Evolutionary conservation across 2,888 invertebrate genomes (phyloP), one percentile per base, ranked within the genome.

Genomic region (Dioctria linearis): DNA sequence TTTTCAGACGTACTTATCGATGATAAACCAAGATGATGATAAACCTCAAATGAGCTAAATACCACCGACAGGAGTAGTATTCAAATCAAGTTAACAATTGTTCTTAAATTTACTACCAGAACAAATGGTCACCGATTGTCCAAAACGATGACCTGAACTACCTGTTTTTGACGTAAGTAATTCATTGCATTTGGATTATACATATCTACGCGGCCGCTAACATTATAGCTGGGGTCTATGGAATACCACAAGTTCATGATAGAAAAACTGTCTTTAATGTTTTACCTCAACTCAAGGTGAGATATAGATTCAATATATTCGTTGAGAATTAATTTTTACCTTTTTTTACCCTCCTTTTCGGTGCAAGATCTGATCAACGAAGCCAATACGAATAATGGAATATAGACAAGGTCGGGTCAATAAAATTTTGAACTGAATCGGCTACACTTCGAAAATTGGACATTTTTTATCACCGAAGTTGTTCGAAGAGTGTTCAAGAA

Each of bases 91-190:
- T 99, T 85, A 93, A 84, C 99, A 99, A 89, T 91, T 99, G 83
- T 91, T 99, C 46, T 98, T 94, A 90, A 99, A 98, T 90, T 99
- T 99, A 90, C 99, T 99, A 5, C 94, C 96, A 0, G 95, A 98
- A 89, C 96, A 96, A 88, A 89, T 94, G 96, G 96, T 0, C 95
- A 97, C 79, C 95, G 95, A 3, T 99, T 99, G 97, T 0, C 96
- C 96, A 0, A 98, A 99, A 90, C 93, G 98, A 61, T 99, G 99
- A 87, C 99, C 99, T 0, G 92, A 93, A 82, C 93, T 96, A 0
- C 90, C 99, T 4, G 86, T 86, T 1, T 96, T 95, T 86, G 92
- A 94, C 85, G 89, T 93, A 0, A 90, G 92, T 25, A 91, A 95
- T 8, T 89, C 92, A 0, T 88, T 96, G 84, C 98, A 99, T 88